Evolutionary conservation across 2,797 vertebrate species (phyloP).

Genomic region (Sitta carolinensis): DNA sequence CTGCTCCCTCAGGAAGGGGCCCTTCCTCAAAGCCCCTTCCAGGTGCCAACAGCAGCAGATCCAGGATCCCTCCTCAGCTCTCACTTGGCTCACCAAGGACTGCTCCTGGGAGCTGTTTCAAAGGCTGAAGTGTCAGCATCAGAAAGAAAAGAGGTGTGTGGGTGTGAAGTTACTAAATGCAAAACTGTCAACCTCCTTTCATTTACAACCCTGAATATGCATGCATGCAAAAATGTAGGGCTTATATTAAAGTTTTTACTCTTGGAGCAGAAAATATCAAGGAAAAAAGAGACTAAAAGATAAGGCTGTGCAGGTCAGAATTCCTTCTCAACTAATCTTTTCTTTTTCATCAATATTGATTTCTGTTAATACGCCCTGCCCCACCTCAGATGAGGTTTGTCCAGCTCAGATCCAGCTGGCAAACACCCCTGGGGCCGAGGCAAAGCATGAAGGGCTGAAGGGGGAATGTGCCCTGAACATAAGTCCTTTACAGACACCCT

Average conservation of each 20-base stretch:
- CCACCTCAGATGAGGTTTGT: background rate
- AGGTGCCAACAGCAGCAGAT: constrained; percentile 54
- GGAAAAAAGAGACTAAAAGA: constrained; percentile 6
- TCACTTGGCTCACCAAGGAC: constrained; percentile 52
- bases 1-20: constrained; percentile 19
- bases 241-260: constrained; percentile 68
- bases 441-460: background rate
- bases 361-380: constrained; percentile 29
- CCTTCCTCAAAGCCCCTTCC: constrained; percentile 65
- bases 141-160: constrained; percentile 70
- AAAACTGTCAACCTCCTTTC: constrained; percentile 75
- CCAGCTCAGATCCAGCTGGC: background rate
- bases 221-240: constrained; percentile 66
- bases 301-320: constrained; percentile 32
- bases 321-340: constrained; percentile 19
- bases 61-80: constrained; percentile 66
- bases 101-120: constrained; percentile 72
- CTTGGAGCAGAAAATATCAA: constrained; percentile 55
- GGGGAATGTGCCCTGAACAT: background rate
- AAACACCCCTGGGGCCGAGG: background rate
- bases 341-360: constrained; percentile 29
- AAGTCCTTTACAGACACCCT: background rate
- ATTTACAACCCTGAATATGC: constrained; percentile 76
- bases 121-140: constrained; percentile 74
- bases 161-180: constrained; percentile 74